phyloP scores from a whole-genome alignment of 2,888 invertebrate species.

The Psylliodes chrysocephalus region DNA sequence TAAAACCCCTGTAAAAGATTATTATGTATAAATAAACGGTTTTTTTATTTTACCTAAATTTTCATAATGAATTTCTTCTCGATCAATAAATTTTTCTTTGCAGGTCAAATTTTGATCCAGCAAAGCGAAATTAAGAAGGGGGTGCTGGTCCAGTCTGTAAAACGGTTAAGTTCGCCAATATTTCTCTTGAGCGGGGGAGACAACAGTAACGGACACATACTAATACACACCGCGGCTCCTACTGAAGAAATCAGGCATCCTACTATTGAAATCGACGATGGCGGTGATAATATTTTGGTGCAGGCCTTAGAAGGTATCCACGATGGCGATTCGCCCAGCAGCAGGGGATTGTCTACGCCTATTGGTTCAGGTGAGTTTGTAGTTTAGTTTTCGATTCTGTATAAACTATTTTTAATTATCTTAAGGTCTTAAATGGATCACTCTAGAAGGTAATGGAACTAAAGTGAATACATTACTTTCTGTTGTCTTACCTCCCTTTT shows the following conservation, averaged over 20 bases:
- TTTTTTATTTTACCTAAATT: too few species aligned
- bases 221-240: slow-evolving; percentile 58
- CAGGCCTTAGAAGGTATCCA: slow-evolving; percentile 56
- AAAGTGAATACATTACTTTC: too few species aligned
- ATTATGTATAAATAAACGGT: too few species aligned
- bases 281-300: slow-evolving; percentile 54
- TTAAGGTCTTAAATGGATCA: too few species aligned
- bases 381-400: too few species aligned
- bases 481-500: too few species aligned
- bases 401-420: too few species aligned
- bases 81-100: too few species aligned
- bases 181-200: slow-evolving; percentile 60
- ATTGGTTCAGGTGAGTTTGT: slow-evolving; percentile 59
- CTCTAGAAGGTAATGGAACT: too few species aligned
- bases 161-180: slow-evolving; percentile 60
- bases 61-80: too few species aligned
- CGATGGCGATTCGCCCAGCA: slow-evolving; percentile 54
- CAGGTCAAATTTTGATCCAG: slow-evolving; percentile 55
- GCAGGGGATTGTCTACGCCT: slow-evolving; percentile 55
- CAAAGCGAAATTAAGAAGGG: slow-evolving; percentile 59
- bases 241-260: slow-evolving; percentile 49
- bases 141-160: slow-evolving; percentile 61
- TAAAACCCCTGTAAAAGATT: too few species aligned
- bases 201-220: slow-evolving; percentile 55
- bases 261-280: slow-evolving; percentile 48